Conservation (phyloP, 2,797 vertebrate genomes). For the Agapornis canus region DNA sequence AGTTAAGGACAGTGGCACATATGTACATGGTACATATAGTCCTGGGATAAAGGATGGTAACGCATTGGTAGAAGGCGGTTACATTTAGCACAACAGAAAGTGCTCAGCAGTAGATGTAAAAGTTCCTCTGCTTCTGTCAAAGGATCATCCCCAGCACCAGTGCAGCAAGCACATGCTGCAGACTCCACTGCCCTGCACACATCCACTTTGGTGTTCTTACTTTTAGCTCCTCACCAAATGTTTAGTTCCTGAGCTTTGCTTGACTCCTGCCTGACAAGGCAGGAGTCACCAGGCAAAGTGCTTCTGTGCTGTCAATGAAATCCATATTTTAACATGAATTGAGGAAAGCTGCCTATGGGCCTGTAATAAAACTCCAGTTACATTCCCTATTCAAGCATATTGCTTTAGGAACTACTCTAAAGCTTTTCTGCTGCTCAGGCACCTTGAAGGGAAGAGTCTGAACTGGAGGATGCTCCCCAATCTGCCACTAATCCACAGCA, state of each 20-base stretch:
- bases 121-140: background rate
- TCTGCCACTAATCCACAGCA: background rate
- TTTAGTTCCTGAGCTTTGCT: background rate
- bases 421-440: background rate
- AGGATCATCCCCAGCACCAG: background rate
- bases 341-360: slow-evolving; percentile 8
- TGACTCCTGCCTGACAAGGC: background rate
- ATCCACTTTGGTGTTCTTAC: background rate
- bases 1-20: background rate
- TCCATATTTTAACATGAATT: background rate
- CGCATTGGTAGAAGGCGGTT: background rate
- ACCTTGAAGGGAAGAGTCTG: background rate
- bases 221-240: background rate
- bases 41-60: background rate
- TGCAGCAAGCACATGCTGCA: background rate
- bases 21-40: background rate
- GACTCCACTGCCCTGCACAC: background rate
- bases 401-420: background rate
- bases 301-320: background rate
- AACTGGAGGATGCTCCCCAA: background rate
- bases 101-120: background rate
- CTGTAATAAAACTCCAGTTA: background rate
- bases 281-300: background rate
- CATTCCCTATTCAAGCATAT: background rate
- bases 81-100: background rate